Conservation (phyloP, 2,113 vertebrate species). For the Nothocercus nigrocapillus region DNA sequence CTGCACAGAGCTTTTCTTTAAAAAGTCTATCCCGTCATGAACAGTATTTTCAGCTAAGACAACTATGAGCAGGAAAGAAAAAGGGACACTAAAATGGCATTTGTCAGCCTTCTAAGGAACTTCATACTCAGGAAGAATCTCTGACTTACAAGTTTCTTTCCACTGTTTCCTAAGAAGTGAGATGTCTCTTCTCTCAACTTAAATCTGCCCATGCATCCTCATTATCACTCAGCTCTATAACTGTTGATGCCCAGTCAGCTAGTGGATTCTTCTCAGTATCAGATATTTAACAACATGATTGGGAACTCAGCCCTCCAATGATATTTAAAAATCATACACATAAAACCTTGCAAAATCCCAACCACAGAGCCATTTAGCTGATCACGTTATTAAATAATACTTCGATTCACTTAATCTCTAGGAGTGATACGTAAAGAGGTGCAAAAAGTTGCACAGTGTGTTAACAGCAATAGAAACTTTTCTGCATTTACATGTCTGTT, state of each 20-base stretch:
- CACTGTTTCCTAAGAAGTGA: background rate
- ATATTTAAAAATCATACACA: slow-evolving; percentile 23
- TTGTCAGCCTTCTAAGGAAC: background rate
- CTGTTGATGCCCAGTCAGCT: background rate
- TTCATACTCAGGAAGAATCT: background rate
- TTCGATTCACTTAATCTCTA: background rate
- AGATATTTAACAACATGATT: background rate
- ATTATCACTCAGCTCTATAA: slow-evolving; percentile 14
- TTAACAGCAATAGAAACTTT: background rate
- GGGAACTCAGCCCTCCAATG: background rate
- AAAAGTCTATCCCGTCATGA: background rate
- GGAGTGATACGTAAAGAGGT: background rate
- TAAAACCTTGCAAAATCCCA: background rate
- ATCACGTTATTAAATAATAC: background rate
- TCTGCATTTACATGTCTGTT: background rate
- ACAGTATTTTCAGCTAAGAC: background rate
- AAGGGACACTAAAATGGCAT: background rate
- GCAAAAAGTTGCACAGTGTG: background rate
- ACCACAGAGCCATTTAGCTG: background rate
- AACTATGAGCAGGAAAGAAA: background rate
- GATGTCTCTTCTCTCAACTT: background rate
- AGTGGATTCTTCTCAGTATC: background rate
- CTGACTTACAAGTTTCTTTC: background rate
- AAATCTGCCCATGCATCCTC: background rate
- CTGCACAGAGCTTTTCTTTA: background rate